Evolutionary conservation across 2,888 invertebrate genomes (phyloP).

Genomic region (Plemyria rubiginata): DNA sequence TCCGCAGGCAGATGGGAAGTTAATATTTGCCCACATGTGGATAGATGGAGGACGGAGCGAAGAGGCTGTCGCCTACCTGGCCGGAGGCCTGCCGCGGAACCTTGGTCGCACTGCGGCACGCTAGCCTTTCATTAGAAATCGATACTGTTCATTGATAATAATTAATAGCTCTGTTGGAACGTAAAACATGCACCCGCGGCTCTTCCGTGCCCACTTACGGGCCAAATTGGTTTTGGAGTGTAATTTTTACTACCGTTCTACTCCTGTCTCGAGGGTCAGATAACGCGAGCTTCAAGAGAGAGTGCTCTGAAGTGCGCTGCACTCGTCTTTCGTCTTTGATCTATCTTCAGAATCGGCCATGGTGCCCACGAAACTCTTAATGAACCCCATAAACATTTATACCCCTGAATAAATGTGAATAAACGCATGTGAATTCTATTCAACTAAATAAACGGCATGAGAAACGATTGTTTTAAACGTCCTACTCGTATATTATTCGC

Average conservation of each 20-base stretch:
- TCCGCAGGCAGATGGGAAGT: constrained; percentile 65
- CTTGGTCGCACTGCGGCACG: constrained; percentile 70
- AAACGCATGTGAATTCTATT: constrained; percentile 33
- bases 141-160: constrained; percentile 75
- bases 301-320: constrained; percentile 65
- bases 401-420: constrained; percentile 39
- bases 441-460: constrained; percentile 57
- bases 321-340: constrained; percentile 77
- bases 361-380: constrained; percentile 53
- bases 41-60: constrained; percentile 34
- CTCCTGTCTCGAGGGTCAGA: constrained; percentile 71
- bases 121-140: constrained; percentile 71
- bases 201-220: constrained; percentile 62
- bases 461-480: constrained; percentile 63
- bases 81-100: constrained; percentile 48
- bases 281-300: constrained; percentile 65
- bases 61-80: constrained; percentile 62
- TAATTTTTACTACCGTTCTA: constrained; percentile 82
- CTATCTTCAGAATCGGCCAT: constrained; percentile 55
- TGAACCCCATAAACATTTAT: constrained; percentile 65
- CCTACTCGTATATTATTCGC: constrained; percentile 64
- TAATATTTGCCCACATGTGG: constrained; percentile 70
- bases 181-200: constrained; percentile 59
- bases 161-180: constrained; percentile 66
- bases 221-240: constrained; percentile 69